phyloP scores from a whole-genome alignment of 2,113 vertebrate genomes.

The Bolborhynchus lineola region DNA sequence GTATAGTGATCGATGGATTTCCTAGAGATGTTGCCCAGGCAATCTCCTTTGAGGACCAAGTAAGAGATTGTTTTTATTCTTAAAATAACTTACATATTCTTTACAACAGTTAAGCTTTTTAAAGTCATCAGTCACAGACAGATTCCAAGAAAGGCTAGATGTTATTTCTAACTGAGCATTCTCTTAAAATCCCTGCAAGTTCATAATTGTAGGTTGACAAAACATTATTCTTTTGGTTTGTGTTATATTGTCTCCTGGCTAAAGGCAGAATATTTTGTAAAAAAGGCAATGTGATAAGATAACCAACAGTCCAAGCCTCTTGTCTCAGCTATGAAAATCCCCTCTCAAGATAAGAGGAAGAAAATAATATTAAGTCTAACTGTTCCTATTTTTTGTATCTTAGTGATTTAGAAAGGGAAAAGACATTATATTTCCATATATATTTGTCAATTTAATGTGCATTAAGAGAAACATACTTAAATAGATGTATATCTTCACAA shows the following conservation, averaged over 20 bases:
- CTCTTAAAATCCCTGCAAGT: slow-evolving; percentile 10
- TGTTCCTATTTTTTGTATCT: background rate
- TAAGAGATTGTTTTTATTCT: slow-evolving; percentile 72
- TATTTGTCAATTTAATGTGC: background rate
- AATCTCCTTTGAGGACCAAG: slow-evolving; percentile 97
- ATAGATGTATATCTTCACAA: background rate
- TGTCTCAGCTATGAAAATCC: background rate
- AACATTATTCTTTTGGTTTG: slow-evolving; percentile 7
- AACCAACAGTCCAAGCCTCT: background rate
- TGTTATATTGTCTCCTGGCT: background rate
- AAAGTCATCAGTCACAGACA: background rate
- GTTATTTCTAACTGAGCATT: background rate
- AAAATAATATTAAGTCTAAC: background rate
- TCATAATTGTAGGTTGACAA: background rate
- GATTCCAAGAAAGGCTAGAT: slow-evolving; percentile 18
- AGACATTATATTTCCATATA: background rate
- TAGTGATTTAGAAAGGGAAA: background rate
- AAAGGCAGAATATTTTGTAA: background rate
- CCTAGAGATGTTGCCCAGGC: slow-evolving; percentile 96
- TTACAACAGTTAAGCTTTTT: background rate
- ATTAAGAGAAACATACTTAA: background rate
- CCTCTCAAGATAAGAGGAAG: background rate
- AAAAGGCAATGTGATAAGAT: background rate
- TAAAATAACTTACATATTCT: background rate
- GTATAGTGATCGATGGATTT: slow-evolving; percentile 96